phyloP scores from a whole-genome alignment of 2,113 vertebrate genomes.

The Motacilla alba region DNA sequence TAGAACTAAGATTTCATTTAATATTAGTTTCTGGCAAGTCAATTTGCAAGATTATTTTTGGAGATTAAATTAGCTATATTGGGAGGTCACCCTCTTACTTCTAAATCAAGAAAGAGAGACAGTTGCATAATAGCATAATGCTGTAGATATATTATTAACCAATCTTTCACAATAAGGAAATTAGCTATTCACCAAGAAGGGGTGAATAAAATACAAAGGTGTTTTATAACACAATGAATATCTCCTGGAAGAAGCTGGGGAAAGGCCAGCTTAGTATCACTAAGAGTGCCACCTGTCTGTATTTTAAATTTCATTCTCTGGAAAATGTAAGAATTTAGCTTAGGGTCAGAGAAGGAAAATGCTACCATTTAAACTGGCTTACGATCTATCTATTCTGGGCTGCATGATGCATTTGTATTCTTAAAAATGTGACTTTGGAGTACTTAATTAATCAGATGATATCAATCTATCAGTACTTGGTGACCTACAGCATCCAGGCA shows the following conservation, averaged over 20 bases:
- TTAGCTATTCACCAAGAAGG: neutral
- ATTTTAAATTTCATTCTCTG: neutral
- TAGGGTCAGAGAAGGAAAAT: neutral
- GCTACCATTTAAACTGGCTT: neutral
- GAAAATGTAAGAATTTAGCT: neutral
- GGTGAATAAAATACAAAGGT: neutral
- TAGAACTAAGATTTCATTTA: slow-evolving; percentile 66
- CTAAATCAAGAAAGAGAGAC: slow-evolving; percentile 63
- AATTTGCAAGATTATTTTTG: slow-evolving; percentile 67
- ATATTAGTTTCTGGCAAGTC: slow-evolving; percentile 63
- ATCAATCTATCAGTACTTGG: neutral
- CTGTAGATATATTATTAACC: neutral
- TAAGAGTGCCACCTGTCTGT: neutral
- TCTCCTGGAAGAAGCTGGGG: neutral
- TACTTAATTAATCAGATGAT: neutral
- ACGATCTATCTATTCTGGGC: neutral
- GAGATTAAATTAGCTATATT: slow-evolving; percentile 70
- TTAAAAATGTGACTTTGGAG: neutral
- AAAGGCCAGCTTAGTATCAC: neutral
- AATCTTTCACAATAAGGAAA: slow-evolving; percentile 29
- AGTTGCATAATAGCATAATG: slow-evolving; percentile 33
- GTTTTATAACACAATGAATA: neutral
- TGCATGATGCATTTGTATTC: neutral
- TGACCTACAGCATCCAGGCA: neutral
- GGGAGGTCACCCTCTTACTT: slow-evolving; percentile 66